Evolutionary conservation across 2,113 vertebrate species (phyloP).

Genomic region (Psephotus haematonotus): DNA sequence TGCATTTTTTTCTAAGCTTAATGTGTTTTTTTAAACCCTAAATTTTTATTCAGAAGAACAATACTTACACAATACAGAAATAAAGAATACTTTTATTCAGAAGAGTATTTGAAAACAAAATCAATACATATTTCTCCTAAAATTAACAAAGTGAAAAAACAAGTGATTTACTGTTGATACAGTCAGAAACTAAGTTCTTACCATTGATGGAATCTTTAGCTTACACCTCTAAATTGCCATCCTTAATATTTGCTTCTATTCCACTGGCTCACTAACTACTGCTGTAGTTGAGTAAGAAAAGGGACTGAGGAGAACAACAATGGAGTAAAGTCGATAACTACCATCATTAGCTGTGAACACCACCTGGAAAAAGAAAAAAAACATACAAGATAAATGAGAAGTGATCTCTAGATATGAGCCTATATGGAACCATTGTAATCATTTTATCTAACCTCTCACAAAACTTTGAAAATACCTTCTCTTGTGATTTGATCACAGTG

Average conservation of each 20-base stretch:
- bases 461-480: neutral
- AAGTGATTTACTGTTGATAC: neutral
- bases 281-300: slow-evolving; percentile 87
- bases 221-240: neutral
- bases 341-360: slow-evolving; percentile 83
- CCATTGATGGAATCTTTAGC: neutral
- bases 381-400: neutral
- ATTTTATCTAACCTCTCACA: neutral
- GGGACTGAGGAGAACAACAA: slow-evolving; percentile 84
- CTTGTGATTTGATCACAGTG: neutral
- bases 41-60: neutral
- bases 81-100: neutral
- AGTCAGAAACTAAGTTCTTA: neutral
- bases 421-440: neutral
- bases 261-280: slow-evolving; percentile 69
- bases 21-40: neutral
- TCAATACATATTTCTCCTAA: neutral
- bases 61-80: neutral
- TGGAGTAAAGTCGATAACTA: slow-evolving; percentile 79
- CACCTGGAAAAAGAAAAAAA: slow-evolving; percentile 74
- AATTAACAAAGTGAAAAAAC: neutral
- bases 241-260: slow-evolving; percentile 30
- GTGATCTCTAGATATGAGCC: neutral
- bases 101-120: neutral
- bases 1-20: neutral